Evolutionary conservation across 2,797 vertebrate genomes (phyloP), one percentile per base, ranked within the genome.

Genomic region (Epinephelus awoara): DNA sequence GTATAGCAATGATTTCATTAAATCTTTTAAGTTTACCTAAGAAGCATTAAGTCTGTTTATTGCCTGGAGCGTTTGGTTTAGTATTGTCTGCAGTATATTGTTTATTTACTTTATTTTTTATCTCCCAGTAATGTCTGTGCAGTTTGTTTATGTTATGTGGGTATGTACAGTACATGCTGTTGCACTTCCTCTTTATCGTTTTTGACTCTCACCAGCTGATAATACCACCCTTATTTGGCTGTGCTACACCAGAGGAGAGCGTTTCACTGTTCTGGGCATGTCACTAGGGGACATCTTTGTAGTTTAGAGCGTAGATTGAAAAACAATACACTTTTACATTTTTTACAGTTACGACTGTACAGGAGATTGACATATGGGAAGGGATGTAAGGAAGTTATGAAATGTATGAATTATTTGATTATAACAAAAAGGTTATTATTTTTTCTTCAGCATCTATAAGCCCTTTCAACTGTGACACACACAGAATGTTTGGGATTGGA

Each of bases 151-250:
- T n/a, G 42, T 49, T 13, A 10, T 42, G 11, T 19, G 29, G 9
- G 9, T 34, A n/a, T 68, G 49, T 57, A 46, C 23, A 44, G 49
- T 57, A 46, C 23, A 44, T 17, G 56, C 17, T 27, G n/a, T 27
- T 52, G 27, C n/a, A 44, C 50, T 67, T 76, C 68, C 44, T 50
- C 42, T 73, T 47, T 38, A 34, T 34, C 19, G 25, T 44, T 67
- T 63, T 62, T 63, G 17, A 51, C 54, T 50, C 29, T 65, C 15
- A 15, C 67, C 66, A 75, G 47, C 56, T 58, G 56, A 50, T 67
- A 25, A 8, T 18, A 68, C 25, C 9, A 27, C 47, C 25, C 29
- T 29, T 65, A 21, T 52, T 61, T 52, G 21, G 11, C 5, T 59
- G 49, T 8, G 13, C 21, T 11, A 40, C 23, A 27, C 11, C 25